Evolutionary conservation across 1,140 invertebrate genomes (phyloP).

Genomic region (Pseudachorutes palmiensis): DNA sequence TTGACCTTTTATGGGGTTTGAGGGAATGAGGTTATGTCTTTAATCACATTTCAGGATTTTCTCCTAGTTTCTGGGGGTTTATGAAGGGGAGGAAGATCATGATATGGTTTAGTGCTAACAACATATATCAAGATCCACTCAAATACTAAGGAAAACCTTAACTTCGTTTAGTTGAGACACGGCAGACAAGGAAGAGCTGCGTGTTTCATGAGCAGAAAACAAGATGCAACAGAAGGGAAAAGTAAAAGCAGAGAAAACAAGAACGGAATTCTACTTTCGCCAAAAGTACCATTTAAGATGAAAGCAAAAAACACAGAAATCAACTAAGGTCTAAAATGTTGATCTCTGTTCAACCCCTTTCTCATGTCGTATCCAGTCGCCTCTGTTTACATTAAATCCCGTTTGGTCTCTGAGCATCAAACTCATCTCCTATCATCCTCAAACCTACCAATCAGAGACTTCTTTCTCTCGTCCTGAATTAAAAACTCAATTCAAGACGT

Average conservation of each 20-base stretch:
- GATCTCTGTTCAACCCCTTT: background rate
- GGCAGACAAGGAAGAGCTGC: too few relatives aligned
- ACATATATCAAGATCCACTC: background rate
- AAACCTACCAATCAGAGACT: too few relatives aligned
- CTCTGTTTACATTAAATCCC: background rate
- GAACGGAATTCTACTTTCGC: too few relatives aligned
- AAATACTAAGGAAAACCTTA: background rate
- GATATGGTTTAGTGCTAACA: background rate
- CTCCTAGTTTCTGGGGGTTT: background rate
- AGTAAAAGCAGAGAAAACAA: too few relatives aligned
- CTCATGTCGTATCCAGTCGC: background rate
- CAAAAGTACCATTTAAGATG: background rate
- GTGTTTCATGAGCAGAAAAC: too few relatives aligned
- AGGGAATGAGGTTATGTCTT: too few relatives aligned
- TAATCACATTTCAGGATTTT: background rate
- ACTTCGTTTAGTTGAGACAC: background rate
- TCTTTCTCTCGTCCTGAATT: too few relatives aligned
- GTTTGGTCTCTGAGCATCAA: too few relatives aligned
- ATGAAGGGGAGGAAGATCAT: background rate
- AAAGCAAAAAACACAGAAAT: background rate
- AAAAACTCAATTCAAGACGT: too few relatives aligned
- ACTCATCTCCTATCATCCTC: too few relatives aligned
- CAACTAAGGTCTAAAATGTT: background rate
- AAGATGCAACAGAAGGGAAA: too few relatives aligned
- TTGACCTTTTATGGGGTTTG: too few relatives aligned